Evolutionary conservation across 2,888 invertebrate genomes (phyloP).

Genomic region (Ochropleura leucogaster): DNA sequence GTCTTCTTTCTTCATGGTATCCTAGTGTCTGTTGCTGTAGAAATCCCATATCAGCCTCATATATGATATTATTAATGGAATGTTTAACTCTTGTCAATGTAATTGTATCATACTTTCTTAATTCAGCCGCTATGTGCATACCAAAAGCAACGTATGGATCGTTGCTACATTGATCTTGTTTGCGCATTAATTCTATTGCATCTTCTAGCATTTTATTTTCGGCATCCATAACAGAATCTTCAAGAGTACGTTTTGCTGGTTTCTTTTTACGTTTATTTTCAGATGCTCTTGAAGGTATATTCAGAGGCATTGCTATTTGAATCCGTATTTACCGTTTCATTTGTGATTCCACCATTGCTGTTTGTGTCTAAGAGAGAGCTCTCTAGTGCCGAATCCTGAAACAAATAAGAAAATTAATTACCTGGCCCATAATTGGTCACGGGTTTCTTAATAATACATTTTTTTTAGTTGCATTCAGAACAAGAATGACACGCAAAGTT

Average conservation of each 20-base stretch:
- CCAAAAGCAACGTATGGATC: conserved; percentile 53
- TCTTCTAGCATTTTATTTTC: conserved; percentile 55
- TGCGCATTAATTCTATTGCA: conserved; percentile 53
- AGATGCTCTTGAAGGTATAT: conserved; percentile 27
- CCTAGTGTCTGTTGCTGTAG: conserved; percentile 37
- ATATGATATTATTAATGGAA: conserved; percentile 53
- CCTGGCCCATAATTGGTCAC: no score
- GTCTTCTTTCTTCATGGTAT: conserved; percentile 44
- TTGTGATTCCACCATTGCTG: no score
- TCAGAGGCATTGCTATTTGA: no score
- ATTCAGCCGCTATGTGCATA: conserved; percentile 52
- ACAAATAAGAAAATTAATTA: conserved; percentile 1
- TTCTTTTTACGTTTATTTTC: conserved; percentile 8
- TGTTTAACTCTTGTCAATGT: conserved; percentile 46
- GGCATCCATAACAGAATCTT: conserved; percentile 9
- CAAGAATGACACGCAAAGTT: conserved; percentile 34
- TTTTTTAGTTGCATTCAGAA: conserved; percentile 38
- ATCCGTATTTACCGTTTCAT: no score
- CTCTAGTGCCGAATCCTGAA: conserved; percentile 25
- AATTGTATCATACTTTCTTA: conserved; percentile 54
- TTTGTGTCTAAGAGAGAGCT: no score
- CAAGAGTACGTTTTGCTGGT: no score
- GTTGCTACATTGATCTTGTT: conserved; percentile 51
- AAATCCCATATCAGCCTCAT: conserved; percentile 33
- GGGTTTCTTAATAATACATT: conserved; percentile 20